Evolutionary conservation across 2,888 invertebrate genomes (phyloP), one percentile per base, ranked within the genome.

Genomic region (Phania funesta): DNA sequence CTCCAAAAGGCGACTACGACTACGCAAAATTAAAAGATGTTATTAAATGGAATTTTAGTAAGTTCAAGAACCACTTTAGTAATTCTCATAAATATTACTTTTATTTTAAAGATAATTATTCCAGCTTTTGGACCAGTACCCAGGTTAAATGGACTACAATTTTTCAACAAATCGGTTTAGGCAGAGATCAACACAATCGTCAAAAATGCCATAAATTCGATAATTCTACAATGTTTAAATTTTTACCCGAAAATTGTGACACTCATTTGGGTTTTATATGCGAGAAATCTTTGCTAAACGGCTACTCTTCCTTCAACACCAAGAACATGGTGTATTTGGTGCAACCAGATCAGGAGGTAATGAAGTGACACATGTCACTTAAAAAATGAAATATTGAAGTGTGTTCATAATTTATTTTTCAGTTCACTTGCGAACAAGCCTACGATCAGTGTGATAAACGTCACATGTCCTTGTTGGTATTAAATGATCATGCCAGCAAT

Each of bases 181-280:
- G 50, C 9, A 52, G n/a, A 26, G 22, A 32, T 29, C 9, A 56
- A 38, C 3, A 52, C 20, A 29, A 58, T 52, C 35, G 7, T 3
- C 46, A 29, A n/a, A 56, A 44, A 29, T 82, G 82, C 9, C 65
- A 78, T 46, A 78, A 65, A 64, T 58, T 82, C 35, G 82, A 82
- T 18, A 68, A 65, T 5, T 56, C 52, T 9, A 41, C 64, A 1
- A 32, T 1, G 3, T 82, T 82, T 32, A 58, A 52, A 26, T 26
- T 44, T 65, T 1, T n/a, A 13, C 29, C 48, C 0, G 74, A 78
- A 9, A 35, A 70, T 6, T 82, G 82, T 41, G 18, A 46, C 1
- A 44, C 29, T 0, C 3, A 6, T 8, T 32, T 60, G 18, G 82
- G 82, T 35, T 82, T 78, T 52, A 65, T 82, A 29, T 82, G 82